Evolutionary conservation across 2,797 vertebrate genomes (phyloP).

Genomic region (Tachyglossus aculeatus): DNA sequence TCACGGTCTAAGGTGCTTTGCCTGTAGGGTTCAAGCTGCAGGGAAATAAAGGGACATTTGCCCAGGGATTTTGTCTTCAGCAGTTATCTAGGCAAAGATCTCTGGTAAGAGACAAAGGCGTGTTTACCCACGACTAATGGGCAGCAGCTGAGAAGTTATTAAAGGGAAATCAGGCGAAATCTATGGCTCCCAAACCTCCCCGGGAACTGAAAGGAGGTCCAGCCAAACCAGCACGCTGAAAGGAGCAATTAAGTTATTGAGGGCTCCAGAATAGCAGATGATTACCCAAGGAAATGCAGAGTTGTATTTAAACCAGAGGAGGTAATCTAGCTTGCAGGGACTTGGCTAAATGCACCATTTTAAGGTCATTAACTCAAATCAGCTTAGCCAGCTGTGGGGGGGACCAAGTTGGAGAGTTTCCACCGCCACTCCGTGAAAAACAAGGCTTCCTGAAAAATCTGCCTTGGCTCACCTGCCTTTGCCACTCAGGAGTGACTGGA

Average conservation of each 20-base stretch:
- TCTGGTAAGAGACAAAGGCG: fast-evolving
- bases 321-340: background rate
- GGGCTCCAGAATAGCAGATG: background rate
- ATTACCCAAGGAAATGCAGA: background rate
- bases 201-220: background rate
- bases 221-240: fast-evolving
- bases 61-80: background rate
- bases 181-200: background rate
- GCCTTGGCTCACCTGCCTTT: no score
- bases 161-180: background rate
- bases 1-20: no score
- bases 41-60: fast-evolving
- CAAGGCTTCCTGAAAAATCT: no score
- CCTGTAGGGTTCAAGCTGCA: no score
- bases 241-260: fast-evolving
- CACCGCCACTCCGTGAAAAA: no score
- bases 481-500: no score
- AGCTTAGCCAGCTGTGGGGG: no score
- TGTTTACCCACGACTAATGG: fast-evolving
- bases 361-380: background rate
- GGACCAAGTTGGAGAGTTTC: no score
- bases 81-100: background rate
- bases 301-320: fast-evolving
- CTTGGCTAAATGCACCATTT: fast-evolving
- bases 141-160: background rate